These are phyloP conservation scores for Leptodactylus fallax DNA, from an alignment of 2,797 vertebrate genomes.

Conservation along the genomic window DNA sequence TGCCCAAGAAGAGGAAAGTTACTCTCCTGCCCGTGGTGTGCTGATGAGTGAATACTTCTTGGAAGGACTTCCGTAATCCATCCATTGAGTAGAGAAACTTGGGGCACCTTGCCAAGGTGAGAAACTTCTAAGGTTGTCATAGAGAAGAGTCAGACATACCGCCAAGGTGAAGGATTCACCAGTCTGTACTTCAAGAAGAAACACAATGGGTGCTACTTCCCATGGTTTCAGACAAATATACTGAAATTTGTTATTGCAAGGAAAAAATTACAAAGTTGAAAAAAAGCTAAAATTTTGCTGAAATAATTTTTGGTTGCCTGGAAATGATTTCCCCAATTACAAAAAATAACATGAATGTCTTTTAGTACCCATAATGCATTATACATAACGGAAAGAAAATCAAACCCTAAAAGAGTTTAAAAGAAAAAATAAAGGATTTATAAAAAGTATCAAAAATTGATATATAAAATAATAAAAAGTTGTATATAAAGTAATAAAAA, in stretches of 20 bases:
- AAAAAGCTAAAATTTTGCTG: no score
- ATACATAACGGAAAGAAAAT: no score
- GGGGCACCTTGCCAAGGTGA: neutral
- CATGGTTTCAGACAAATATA: neutral
- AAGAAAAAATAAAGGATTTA: no score
- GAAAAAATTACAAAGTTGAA: no score
- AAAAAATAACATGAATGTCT: no score
- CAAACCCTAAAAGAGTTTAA: no score
- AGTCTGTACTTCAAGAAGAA: neutral
- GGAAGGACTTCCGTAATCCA: neutral
- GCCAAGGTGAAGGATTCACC: neutral
- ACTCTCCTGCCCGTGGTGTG: neutral
- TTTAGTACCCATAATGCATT: no score
- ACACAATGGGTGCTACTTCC: neutral
- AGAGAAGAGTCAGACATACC: neutral
- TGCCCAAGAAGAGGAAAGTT: neutral
- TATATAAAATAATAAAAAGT: no score
- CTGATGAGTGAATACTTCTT: neutral
- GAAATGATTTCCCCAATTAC: no score
- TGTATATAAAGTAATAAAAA: no score
- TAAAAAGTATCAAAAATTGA: no score
- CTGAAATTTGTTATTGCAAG: neutral
- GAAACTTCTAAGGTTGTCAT: neutral
- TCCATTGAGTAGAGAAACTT: neutral
- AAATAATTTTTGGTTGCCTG: no score